A percentile compares a stretch with the other conserved stretches of the same genome.
Conservation (phyloP, 2,797 vertebrate species). For the Nasua narica region DNA sequence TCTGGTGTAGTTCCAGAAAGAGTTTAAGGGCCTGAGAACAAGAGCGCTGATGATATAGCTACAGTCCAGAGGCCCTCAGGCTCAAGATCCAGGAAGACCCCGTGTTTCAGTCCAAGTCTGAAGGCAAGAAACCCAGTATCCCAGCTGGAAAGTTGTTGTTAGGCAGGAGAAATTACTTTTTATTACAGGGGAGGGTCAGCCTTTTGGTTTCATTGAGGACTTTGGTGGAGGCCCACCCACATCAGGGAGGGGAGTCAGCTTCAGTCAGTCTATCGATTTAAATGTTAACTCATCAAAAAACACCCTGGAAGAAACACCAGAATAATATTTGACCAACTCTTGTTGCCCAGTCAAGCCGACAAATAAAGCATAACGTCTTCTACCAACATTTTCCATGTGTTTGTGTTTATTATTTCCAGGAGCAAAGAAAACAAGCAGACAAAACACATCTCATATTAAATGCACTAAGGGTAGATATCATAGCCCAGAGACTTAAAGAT, state of each 20-base stretch:
- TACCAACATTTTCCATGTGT: background rate
- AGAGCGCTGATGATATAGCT: too few species aligned
- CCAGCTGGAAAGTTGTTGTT: background rate
- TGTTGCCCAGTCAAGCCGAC: background rate
- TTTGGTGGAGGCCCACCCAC: rapidly evolving
- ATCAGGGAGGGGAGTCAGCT: background rate
- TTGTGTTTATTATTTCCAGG: background rate
- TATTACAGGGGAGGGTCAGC: too few species aligned
- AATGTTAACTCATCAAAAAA: background rate
- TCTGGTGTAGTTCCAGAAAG: background rate
- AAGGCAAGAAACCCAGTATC: background rate
- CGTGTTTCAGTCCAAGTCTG: background rate
- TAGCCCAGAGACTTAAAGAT: background rate
- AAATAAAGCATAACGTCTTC: background rate
- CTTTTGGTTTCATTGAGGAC: background rate
- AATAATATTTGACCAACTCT: background rate
- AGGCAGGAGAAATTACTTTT: background rate
- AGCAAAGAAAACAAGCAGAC: background rate
- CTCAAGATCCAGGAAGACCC: background rate
- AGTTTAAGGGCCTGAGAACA: background rate
- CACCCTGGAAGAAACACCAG: background rate
- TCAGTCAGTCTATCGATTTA: background rate
- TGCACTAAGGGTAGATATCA: background rate
- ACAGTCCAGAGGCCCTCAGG: background rate
- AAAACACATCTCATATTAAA: background rate